These are phyloP conservation scores for Perizoma affinitatum DNA, from an alignment of 2,888 invertebrate genomes.

Conservation along the genomic window DNA sequence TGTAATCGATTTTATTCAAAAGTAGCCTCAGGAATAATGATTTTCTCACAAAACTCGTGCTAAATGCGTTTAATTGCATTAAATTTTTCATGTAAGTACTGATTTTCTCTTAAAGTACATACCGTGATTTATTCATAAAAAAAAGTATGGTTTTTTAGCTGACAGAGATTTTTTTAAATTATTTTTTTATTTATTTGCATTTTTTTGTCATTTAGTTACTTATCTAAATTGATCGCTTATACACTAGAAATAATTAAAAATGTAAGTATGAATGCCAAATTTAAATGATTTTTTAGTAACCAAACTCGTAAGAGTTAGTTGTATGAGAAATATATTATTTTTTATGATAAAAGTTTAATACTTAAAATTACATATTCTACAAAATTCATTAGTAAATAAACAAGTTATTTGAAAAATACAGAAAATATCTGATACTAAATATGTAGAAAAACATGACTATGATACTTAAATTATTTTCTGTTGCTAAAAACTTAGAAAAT, in stretches of 20 bases:
- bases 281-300: conserved; percentile 33
- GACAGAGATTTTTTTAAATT: conserved; percentile 58
- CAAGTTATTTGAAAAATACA: conserved; percentile 28
- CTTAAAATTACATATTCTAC: conserved; percentile 32
- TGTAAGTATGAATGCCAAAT: conserved; percentile 39
- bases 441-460: too few species aligned
- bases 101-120: background rate
- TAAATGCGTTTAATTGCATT: conserved; percentile 14
- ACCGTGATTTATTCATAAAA: conserved; percentile 12
- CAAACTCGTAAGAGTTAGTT: conserved; percentile 35
- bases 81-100: background rate
- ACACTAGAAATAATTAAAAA: conserved; percentile 29
- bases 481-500: background rate
- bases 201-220: conserved; percentile 69
- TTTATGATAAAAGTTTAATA: conserved; percentile 26
- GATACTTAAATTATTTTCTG: too few species aligned
- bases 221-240: conserved; percentile 40
- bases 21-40: background rate
- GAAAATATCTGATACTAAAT: conserved; percentile 6
- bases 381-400: conserved; percentile 40
- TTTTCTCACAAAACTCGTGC: background rate
- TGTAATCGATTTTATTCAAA: background rate
- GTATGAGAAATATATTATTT: conserved; percentile 35
- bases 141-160: conserved; percentile 4
- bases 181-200: conserved; percentile 61